Conservation (phyloP, 2,888 invertebrate genomes). For the Cheilosia pagana region DNA sequence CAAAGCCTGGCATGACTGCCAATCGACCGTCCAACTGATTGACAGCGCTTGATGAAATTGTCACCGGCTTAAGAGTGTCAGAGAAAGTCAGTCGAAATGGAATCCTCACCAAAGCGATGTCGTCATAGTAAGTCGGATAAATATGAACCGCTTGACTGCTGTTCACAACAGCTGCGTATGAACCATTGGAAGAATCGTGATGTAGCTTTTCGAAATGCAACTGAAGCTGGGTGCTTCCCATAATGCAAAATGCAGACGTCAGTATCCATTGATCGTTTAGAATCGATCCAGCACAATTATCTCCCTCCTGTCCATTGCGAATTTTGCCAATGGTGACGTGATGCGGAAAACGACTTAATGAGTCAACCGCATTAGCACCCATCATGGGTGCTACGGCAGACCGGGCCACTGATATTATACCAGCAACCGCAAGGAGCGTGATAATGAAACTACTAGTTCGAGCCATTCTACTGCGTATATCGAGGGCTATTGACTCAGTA, state of each 20-base stretch:
- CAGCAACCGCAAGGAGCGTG: neutral
- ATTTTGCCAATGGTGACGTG: slow-evolving; percentile 43
- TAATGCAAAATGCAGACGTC: slow-evolving; percentile 46
- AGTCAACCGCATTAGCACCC: slow-evolving; percentile 46
- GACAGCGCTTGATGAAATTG: neutral
- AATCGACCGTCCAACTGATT: slow-evolving; percentile 1
- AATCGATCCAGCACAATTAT: slow-evolving; percentile 58
- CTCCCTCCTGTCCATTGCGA: neutral
- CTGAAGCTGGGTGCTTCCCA: neutral
- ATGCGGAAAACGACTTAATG: slow-evolving; percentile 63
- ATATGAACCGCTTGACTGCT: slow-evolving; percentile 13
- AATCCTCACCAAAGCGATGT: slow-evolving; percentile 55
- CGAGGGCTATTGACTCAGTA: too few relatives aligned
- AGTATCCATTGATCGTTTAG: slow-evolving; percentile 49
- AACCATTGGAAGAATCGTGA: neutral
- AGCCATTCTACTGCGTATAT: too few relatives aligned
- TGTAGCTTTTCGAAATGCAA: slow-evolving; percentile 26
- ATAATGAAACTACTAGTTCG: neutral
- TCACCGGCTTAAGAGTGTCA: slow-evolving; percentile 17
- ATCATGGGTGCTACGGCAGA: neutral
- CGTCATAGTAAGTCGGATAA: slow-evolving; percentile 62
- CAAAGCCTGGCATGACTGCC: slow-evolving; percentile 62
- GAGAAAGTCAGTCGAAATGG: slow-evolving; percentile 43
- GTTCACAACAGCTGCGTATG: slow-evolving; percentile 33
- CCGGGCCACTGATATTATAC: neutral